phyloP scores from a whole-genome alignment of 2,113 vertebrate species.

The Marcusenius ussheri region DNA sequence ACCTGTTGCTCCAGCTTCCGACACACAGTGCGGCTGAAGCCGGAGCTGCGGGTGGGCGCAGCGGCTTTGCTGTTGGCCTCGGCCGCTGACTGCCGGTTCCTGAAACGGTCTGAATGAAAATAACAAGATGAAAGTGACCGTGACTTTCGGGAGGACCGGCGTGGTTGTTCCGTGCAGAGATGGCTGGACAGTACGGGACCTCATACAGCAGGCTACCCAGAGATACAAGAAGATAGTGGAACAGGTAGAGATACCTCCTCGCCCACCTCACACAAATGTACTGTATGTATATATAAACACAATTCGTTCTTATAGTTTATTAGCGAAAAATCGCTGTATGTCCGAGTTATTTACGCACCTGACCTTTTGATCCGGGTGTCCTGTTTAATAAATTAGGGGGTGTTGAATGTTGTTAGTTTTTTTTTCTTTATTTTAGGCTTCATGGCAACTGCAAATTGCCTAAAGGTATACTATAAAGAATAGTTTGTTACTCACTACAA shows the following conservation, averaged over 20 bases:
- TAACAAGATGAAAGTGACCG: conserved; percentile 83
- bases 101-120: conserved; percentile 34
- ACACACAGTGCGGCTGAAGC: neutral
- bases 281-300: neutral
- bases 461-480: neutral
- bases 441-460: neutral
- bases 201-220: conserved; percentile 85
- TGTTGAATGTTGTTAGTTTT: neutral
- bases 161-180: conserved; percentile 90
- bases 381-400: neutral
- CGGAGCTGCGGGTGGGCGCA: neutral
- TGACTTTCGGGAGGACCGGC: conserved; percentile 80
- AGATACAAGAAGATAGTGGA: conserved; percentile 81
- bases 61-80: neutral
- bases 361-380: neutral
- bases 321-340: neutral
- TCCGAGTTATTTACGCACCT: neutral
- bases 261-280: neutral
- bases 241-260: conserved; percentile 59
- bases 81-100: neutral
- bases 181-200: conserved; percentile 80
- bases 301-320: neutral
- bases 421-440: neutral
- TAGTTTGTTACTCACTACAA: neutral
- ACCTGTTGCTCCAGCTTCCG: conserved; percentile 25